phyloP scores from a whole-genome alignment of 2,113 vertebrate genomes.

The Odontesthes bonariensis region DNA sequence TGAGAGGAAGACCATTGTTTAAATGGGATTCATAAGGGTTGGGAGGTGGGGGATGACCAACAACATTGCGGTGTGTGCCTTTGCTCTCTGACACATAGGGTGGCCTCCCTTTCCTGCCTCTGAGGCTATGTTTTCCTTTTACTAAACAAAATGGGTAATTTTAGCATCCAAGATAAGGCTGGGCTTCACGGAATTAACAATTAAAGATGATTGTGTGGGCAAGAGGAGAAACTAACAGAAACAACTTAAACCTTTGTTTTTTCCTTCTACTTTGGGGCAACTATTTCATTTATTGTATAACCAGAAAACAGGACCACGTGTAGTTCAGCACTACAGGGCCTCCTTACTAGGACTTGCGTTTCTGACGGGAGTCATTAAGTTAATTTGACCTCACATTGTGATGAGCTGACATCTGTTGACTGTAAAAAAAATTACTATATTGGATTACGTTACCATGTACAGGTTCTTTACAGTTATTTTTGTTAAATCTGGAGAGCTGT shows the following conservation, averaged over 20 bases:
- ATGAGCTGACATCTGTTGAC: too few species aligned
- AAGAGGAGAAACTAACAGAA: background rate
- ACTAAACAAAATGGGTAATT: constrained; percentile 24
- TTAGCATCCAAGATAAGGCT: constrained; percentile 3
- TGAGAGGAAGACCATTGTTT: constrained; percentile 79
- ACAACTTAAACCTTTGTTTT: background rate
- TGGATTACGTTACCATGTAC: too few species aligned
- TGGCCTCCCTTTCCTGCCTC: constrained; percentile 36
- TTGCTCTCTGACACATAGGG: constrained; percentile 44
- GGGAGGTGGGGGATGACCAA: constrained; percentile 47
- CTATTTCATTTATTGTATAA: background rate
- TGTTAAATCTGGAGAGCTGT: too few species aligned
- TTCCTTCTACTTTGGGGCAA: background rate
- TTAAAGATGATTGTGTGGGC: constrained; percentile 30
- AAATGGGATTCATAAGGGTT: constrained; percentile 49
- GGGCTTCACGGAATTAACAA: constrained; percentile 13
- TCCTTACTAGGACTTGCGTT: too few species aligned
- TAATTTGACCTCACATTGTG: too few species aligned
- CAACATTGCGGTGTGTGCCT: constrained; percentile 31
- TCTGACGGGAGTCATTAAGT: too few species aligned
- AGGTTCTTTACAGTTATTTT: too few species aligned
- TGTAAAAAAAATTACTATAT: too few species aligned
- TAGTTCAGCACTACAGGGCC: too few species aligned
- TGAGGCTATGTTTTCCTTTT: constrained; percentile 29
- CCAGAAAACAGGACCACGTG: background rate